Conservation (phyloP, 2,888 invertebrate species). For the Punctoribates punctum region DNA sequence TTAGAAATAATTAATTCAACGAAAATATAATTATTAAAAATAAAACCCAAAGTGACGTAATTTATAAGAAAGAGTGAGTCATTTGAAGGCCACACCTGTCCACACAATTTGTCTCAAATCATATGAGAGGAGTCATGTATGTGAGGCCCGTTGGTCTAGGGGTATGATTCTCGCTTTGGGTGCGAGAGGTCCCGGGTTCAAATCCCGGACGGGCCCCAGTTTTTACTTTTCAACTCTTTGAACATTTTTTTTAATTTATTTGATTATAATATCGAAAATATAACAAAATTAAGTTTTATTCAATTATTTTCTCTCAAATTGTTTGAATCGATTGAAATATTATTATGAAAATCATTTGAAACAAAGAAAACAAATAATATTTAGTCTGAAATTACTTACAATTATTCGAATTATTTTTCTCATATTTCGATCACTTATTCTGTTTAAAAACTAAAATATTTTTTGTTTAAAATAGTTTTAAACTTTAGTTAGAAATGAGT, state of each 20-base stretch:
- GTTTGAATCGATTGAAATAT: no score
- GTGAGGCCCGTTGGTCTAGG: constrained; percentile 31
- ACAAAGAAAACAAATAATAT: no score
- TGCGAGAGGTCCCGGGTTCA: constrained; percentile 40
- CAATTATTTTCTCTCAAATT: not conserved
- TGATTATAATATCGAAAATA: not conserved
- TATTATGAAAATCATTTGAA: no score
- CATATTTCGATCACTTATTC: not conserved
- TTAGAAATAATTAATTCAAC: no score
- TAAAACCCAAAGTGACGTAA: no score
- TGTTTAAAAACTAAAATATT: not conserved
- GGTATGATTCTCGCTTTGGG: constrained; percentile 40
- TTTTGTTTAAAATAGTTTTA: no score
- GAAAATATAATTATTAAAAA: no score
- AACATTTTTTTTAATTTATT: not conserved
- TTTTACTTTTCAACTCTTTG: constrained; percentile 7
- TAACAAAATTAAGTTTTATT: not conserved
- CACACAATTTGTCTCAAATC: no score
- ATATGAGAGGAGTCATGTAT: not conserved
- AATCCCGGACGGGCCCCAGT: constrained; percentile 32
- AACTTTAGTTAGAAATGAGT: no score
- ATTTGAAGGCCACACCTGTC: constrained; percentile 3
- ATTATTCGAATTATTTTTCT: constrained; percentile 6
- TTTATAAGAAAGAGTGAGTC: no score
- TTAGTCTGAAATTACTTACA: not conserved